Base-by-base conservation (phyloP, 2,797 vertebrate species). In the Chelidonichthys spinosus region DNA sequence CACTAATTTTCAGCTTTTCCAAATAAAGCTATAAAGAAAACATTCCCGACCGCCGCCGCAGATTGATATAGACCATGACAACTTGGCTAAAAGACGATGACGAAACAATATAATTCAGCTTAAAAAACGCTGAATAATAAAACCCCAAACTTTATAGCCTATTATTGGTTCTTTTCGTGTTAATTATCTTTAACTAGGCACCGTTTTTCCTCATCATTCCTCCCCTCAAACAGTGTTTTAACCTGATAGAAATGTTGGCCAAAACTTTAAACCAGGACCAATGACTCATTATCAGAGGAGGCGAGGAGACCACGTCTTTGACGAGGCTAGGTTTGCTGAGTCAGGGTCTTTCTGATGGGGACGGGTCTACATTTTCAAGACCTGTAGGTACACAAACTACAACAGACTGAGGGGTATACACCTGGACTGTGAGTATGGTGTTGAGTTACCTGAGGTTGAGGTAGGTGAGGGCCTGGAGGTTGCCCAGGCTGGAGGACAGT, bases 391-490 rank as follows among this genome's bases (percentile, higher is more conserved):
- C 17, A 14, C 2, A 50, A 33, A 33, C 14, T 17, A n/a, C 25
- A 14, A 36, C 2, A 52, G 15, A 35, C 25, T 7, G 6, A 42
- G 15, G 25, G 15, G 11, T 35, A 10, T 3, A 9, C 15, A 44
- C 7, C 35, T 13, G n/a, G 54, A 14, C 3, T 2, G 15, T 36
- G 59, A 40, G 37, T 35, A 0, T 17, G 18, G 7, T 25, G 42
- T 3, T 47, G 65, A 7, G 35, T 77, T 92, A 97, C 97, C 97
- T 98, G 91, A 98, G 93, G 89, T 97, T 98, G 95, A 98, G 96
- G 96, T 97, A 97, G 87, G 96, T 95, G 81, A 98, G 96, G 32
- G 96, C 95, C 81, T 97, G 97, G 11, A 98, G 96, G 86, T 98
- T 96, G 74, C 93, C 93, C 65, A 98, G 89, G 85, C 90, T 93